Conservation (phyloP, 2,888 invertebrate genomes). For the Odontocerum albicorne region DNA sequence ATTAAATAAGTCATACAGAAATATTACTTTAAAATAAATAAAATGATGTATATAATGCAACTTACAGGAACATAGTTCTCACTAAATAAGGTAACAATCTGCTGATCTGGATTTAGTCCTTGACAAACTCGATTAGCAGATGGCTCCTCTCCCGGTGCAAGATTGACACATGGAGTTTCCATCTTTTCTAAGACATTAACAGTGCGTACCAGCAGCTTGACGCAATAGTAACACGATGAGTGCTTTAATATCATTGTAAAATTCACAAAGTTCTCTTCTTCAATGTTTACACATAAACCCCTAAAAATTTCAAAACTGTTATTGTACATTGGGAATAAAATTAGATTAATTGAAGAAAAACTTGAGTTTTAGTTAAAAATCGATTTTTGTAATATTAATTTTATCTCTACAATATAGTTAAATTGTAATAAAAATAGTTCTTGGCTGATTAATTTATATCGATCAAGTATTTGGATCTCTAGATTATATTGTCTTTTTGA, state of each 20-base stretch:
- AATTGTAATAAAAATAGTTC: no score
- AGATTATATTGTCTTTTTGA: no score
- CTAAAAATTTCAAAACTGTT: conserved; percentile 48
- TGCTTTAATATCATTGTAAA: conserved; percentile 81
- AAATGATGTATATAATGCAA: conserved; percentile 29
- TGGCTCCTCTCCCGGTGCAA: conserved; percentile 65
- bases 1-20: no score
- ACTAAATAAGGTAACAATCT: conserved; percentile 82
- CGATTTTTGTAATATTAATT: no score
- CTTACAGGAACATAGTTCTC: conserved; percentile 82
- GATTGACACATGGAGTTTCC: conserved; percentile 80
- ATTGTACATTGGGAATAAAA: no score
- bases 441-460: no score
- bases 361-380: no score
- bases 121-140: conserved; percentile 76
- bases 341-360: no score
- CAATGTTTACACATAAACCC: conserved; percentile 72
- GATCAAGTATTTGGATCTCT: no score
- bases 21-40: not conserved
- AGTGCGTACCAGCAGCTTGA: conserved; percentile 81
- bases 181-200: conserved; percentile 87
- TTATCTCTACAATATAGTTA: no score
- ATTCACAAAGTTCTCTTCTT: conserved; percentile 75
- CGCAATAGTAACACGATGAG: conserved; percentile 77
- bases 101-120: conserved; percentile 75